A percentile compares a stretch with the other conserved stretches of the same genome.
These are phyloP conservation scores for Platyrinchus mystaceus DNA, from an alignment of 2,797 vertebrate genomes.

Conservation along the genomic window DNA sequence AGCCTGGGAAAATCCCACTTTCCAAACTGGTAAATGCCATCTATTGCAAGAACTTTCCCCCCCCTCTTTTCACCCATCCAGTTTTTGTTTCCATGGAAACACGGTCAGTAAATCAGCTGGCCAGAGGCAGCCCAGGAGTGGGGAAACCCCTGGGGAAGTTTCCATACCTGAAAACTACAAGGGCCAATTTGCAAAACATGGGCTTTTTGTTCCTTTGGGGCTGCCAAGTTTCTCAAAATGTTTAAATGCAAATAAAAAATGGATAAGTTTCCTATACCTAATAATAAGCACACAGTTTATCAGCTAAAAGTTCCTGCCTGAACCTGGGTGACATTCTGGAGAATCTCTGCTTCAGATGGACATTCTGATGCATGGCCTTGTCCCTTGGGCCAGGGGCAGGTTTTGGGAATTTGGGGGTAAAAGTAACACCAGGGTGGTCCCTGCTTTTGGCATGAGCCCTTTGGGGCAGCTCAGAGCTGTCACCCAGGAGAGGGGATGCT, in stretches of 20 bases:
- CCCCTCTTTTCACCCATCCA: neutral
- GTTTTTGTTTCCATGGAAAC: constrained; percentile 47
- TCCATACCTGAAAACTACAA: constrained; percentile 40
- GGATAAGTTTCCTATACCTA: neutral
- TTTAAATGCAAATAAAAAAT: constrained; percentile 2
- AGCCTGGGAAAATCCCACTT: neutral
- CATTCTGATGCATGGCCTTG: neutral
- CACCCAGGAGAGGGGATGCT: neutral
- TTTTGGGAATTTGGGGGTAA: neutral
- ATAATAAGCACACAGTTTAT: neutral
- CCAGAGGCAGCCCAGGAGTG: neutral
- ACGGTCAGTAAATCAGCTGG: neutral
- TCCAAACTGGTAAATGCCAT: neutral
- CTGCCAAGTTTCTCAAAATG: neutral
- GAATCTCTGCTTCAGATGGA: neutral
- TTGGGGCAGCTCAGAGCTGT: neutral
- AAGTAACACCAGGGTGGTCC: neutral
- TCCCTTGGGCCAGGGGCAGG: neutral
- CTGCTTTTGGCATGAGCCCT: neutral
- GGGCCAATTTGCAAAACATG: constrained; percentile 38
- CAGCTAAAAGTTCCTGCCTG: neutral
- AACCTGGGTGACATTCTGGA: neutral
- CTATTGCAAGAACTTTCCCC: neutral
- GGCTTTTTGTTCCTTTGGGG: neutral
- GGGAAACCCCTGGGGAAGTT: neutral